phyloP scores from a whole-genome alignment of 2,888 invertebrate species.

The Luperina nickerlii region DNA sequence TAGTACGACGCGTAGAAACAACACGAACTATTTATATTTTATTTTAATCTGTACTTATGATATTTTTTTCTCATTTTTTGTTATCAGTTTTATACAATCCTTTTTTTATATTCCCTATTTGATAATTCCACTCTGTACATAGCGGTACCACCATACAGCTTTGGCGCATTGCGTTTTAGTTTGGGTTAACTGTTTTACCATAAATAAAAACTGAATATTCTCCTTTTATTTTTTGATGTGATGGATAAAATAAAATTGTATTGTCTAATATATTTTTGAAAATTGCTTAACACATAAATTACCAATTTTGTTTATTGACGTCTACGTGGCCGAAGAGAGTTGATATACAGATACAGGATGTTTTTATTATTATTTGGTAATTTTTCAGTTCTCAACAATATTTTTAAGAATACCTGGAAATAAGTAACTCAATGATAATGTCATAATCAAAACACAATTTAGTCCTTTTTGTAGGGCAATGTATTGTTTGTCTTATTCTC shows the following conservation, averaged over 20 bases:
- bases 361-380: neutral
- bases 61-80: neutral
- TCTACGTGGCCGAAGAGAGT: neutral
- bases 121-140: constrained; percentile 2
- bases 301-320: neutral
- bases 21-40: neutral
- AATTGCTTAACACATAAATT: neutral
- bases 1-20: neutral
- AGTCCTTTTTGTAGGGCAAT: neutral
- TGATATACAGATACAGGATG: neutral
- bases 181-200: neutral
- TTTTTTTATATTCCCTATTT: neutral
- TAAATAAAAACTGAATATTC: constrained; percentile 5
- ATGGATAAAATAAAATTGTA: neutral
- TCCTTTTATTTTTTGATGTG: neutral
- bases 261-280: neutral
- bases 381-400: neutral
- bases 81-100: too few species aligned
- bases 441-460: neutral
- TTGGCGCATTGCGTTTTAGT: constrained; percentile 54
- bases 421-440: neutral
- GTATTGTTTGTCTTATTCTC: neutral
- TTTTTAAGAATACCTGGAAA: neutral
- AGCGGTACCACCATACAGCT: constrained; percentile 36
- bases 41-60: neutral